Percentiles rank a stretch among this genome's conserved stretches.
phyloP scores from a whole-genome alignment of 2,888 invertebrate genomes.

The Apoda limacodes region DNA sequence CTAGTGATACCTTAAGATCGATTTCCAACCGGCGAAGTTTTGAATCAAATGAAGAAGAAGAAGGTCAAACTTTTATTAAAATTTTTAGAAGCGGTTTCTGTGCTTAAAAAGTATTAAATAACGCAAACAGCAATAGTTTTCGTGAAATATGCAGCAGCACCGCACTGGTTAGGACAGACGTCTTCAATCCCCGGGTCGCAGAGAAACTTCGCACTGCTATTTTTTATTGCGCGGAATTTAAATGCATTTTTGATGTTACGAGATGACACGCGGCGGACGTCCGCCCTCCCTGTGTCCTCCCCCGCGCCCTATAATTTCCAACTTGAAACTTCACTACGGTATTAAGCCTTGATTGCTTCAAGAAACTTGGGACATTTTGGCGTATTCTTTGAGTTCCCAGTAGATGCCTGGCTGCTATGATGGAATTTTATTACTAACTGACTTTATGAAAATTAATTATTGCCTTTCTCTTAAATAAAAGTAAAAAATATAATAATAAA shows the following conservation, averaged over 20 bases:
- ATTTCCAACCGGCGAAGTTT: too few species aligned
- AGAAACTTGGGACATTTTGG: constrained; percentile 69
- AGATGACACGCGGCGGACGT: constrained; percentile 69
- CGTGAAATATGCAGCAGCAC: constrained; percentile 35
- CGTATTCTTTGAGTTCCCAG: constrained; percentile 66
- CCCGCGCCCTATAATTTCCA: constrained; percentile 66
- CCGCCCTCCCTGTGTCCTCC: constrained; percentile 43
- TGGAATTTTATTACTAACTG: constrained; percentile 61
- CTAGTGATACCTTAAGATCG: too few species aligned
- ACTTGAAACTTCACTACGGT: constrained; percentile 69
- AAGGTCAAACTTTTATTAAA: too few species aligned
- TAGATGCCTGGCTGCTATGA: constrained; percentile 57
- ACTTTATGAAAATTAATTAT: too few species aligned
- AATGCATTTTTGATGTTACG: constrained; percentile 72
- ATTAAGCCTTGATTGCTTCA: constrained; percentile 70
- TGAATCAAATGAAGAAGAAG: too few species aligned
- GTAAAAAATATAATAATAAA: too few species aligned
- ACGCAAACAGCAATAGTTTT: constrained; percentile 27
- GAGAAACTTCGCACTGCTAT: constrained; percentile 64
- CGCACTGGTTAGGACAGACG: constrained; percentile 33
- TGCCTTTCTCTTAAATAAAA: too few species aligned
- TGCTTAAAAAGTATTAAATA: too few species aligned
- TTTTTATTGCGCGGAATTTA: constrained; percentile 70
- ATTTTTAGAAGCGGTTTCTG: too few species aligned
- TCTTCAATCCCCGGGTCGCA: constrained; percentile 56